A percentile compares a stretch with the other conserved stretches of the same genome.
These are phyloP conservation scores for Cataglyphis rosenhaueri DNA, from an alignment of 2,888 invertebrate species.

Conservation along the genomic window DNA sequence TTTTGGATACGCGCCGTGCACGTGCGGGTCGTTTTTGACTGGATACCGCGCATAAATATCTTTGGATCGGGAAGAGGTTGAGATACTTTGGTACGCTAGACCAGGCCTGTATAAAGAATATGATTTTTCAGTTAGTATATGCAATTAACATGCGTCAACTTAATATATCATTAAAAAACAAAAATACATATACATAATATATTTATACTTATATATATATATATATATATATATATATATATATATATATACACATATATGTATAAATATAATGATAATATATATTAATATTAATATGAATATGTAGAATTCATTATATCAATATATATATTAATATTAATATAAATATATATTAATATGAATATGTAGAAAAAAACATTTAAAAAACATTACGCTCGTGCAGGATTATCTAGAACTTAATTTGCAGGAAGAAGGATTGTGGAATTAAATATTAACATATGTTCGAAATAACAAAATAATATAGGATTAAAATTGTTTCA, in stretches of 20 bases:
- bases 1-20: constrained; percentile 45
- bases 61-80: constrained; percentile 66
- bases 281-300: constrained; percentile 43
- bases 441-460: constrained; percentile 46
- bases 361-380: constrained; percentile 65
- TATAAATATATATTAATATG: constrained; percentile 66
- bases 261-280: constrained; percentile 45
- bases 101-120: constrained; percentile 81
- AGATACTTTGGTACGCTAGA: constrained; percentile 85
- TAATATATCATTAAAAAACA: constrained; percentile 62
- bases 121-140: constrained; percentile 78
- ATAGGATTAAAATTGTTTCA: constrained; percentile 13
- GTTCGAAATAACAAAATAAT: constrained; percentile 31
- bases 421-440: constrained; percentile 64
- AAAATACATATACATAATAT: constrained; percentile 51
- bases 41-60: constrained; percentile 58
- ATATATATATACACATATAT: constrained; percentile 58
- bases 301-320: constrained; percentile 48
- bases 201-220: constrained; percentile 48
- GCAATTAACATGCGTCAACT: constrained; percentile 78
- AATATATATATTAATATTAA: constrained; percentile 57
- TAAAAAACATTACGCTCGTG: constrained; percentile 58
- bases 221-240: constrained; percentile 66
- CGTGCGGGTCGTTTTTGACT: constrained; percentile 27
- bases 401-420: constrained; percentile 64